Base-by-base conservation (phyloP, 2,797 vertebrate species). In the Pseudochromis fuscus region DNA sequence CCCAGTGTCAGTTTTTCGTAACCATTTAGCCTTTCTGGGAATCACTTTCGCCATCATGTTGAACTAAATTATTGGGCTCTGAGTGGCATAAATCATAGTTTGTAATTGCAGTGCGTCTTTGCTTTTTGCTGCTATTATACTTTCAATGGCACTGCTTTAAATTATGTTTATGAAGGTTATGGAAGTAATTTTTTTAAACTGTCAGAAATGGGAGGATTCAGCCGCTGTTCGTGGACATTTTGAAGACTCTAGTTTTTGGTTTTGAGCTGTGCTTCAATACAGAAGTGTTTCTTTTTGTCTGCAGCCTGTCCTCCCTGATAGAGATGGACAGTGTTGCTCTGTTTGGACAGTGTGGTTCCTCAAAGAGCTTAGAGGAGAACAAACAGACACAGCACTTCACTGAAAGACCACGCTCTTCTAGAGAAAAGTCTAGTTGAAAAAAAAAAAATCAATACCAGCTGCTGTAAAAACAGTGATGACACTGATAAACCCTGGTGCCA, bases 401-500 rank as follows among this genome's bases (percentile, higher is more conserved):
- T 10, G 27, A 28, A 42, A 31, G 21, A 9, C 21, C 24, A 19
- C 16, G 7, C 45, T 58, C 19, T 27, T 48, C 31, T 15, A 18
- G 30, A 62, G 7, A 48, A 3, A 44, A 59, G 12, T n/a, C n/a
- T n/a, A n/a, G n/a, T n/a, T n/a, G n/a, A n/a, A n/a, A n/a, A n/a
- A n/a, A n/a, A n/a, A n/a, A n/a, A 52, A 16, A 0, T 63, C 27
- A 64, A 23, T 37, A 56, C 18, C 13, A 57, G 12, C 18, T 50
- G 58, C 40, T 53, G 11, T 38, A 28, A 37, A 56, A 64, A 55
- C 24, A n/a, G 38, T 40, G 23, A 68, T 46, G 38, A 62, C 30
- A 15, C 15, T 46, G 25, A 21, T 35, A 48, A 55, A 23, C 19
- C 28, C 7, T 23, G 21, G 8, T 23, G 13, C 28, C 15, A 0